Evolutionary conservation across 1,140 invertebrate genomes (phyloP).

Genomic region (Drosophila nebulosa): DNA sequence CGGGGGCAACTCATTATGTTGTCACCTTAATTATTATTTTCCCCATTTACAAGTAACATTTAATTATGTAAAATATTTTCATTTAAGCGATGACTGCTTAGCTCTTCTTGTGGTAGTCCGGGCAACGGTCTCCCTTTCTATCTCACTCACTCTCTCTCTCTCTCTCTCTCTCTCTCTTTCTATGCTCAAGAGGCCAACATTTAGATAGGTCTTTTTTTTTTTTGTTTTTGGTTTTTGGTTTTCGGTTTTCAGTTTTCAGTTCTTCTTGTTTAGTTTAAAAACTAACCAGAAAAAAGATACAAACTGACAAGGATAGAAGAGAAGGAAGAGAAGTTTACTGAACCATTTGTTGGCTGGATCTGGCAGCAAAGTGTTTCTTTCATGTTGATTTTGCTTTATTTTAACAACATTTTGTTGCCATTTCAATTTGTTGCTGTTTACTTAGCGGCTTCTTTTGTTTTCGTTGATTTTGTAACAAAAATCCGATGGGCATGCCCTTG

Average conservation of each 20-base stretch:
- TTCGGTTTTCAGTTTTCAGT: background rate
- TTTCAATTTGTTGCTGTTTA: conserved; percentile 13
- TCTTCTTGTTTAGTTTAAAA: background rate
- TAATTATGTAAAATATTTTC: conserved; percentile 24
- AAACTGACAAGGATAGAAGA: too few relatives aligned
- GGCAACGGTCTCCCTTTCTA: background rate
- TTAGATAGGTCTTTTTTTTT: background rate
- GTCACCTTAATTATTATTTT: conserved; percentile 18
- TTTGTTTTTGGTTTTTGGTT: background rate
- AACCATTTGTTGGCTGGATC: too few relatives aligned
- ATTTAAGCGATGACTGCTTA: background rate
- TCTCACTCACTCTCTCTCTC: too few relatives aligned
- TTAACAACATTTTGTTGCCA: conserved; percentile 8
- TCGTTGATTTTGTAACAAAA: conserved; percentile 19
- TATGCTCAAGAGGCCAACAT: background rate
- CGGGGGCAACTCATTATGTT: conserved; percentile 7
- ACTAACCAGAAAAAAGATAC: background rate
- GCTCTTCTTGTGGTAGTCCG: background rate
- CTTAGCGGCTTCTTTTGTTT: conserved; percentile 8
- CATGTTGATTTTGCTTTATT: conserved; percentile 1
- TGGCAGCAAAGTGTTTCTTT: background rate
- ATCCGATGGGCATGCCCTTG: background rate
- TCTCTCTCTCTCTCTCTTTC: too few relatives aligned
- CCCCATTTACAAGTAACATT: conserved; percentile 14
- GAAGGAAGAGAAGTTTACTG: too few relatives aligned